Conservation (phyloP, 1,140 invertebrate species). For the Maniola jurtina region DNA sequence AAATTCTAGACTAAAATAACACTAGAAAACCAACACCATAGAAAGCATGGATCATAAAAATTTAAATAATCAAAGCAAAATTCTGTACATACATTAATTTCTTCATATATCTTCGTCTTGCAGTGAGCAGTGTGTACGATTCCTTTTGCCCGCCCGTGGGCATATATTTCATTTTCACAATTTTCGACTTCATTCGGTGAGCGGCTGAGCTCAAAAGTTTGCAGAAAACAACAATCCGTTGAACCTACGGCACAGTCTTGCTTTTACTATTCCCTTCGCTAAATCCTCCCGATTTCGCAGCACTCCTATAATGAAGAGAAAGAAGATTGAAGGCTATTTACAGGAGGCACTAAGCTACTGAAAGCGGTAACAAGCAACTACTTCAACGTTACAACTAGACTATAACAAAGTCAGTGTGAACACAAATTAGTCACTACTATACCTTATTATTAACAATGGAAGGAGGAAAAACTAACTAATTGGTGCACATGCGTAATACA, state of each 20-base stretch:
- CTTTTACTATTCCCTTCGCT: conserved; percentile 9
- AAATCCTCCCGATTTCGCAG: conserved; percentile 33
- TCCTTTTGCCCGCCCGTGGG: conserved; percentile 74
- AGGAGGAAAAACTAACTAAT: conserved; percentile 24
- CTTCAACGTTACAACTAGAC: not conserved
- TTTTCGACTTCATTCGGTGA: conserved; percentile 74
- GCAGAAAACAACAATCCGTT: conserved; percentile 33
- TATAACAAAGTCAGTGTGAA: not conserved
- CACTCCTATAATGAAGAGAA: conserved; percentile 67
- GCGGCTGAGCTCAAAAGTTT: conserved; percentile 28
- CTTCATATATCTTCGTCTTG: conserved; percentile 78
- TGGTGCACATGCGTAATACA: conserved; percentile 6
- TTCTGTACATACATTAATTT: conserved; percentile 74
- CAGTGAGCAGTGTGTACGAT: conserved; percentile 71
- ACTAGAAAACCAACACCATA: not conserved
- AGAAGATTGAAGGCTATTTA: conserved; percentile 51
- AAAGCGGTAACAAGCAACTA: conserved; percentile 22
- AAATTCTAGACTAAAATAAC: not conserved
- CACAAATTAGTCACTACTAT: conserved; percentile 19
- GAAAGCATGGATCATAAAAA: conserved; percentile 14
- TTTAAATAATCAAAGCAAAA: conserved; percentile 35
- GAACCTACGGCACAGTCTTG: conserved; percentile 25
- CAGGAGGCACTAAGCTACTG: conserved; percentile 31
- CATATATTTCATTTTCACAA: conserved; percentile 77
- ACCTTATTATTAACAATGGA: conserved; percentile 11